Percentiles rank a stretch among this genome's conserved stretches.
Conservation (phyloP, 2,888 invertebrate genomes). For the Dendrolimus pini region DNA sequence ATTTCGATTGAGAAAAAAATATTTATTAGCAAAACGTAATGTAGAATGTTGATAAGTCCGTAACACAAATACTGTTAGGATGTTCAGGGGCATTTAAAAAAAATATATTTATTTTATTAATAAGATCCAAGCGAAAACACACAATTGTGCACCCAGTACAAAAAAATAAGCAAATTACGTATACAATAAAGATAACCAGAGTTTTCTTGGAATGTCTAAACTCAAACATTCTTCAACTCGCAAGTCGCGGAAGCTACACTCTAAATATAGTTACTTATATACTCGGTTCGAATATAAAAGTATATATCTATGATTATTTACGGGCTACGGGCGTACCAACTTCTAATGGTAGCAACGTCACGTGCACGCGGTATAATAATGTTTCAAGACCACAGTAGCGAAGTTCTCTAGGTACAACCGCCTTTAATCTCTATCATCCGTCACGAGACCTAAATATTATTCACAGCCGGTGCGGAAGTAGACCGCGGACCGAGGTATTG, state of each 20-base stretch:
- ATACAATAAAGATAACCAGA: no score
- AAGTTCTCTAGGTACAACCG: neutral
- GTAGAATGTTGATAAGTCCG: no score
- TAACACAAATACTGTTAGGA: no score
- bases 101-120: no score
- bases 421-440: neutral
- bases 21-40: no score
- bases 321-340: no score
- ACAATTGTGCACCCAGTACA: no score
- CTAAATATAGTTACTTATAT: slow-evolving; percentile 11
- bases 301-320: neutral
- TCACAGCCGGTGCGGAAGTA: slow-evolving; percentile 6
- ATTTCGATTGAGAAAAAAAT: no score
- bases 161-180: no score
- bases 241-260: slow-evolving; percentile 5
- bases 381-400: neutral
- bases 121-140: no score
- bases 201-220: slow-evolving; percentile 7
- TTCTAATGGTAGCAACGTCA: neutral
- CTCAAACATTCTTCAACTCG: slow-evolving; percentile 9
- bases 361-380: neutral
- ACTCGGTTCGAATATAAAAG: neutral
- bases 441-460: slow-evolving; percentile 6
- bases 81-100: no score
- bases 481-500: slow-evolving; percentile 12